Base-by-base conservation (phyloP, 1,140 invertebrate species). In the Drosophila varians region DNA sequence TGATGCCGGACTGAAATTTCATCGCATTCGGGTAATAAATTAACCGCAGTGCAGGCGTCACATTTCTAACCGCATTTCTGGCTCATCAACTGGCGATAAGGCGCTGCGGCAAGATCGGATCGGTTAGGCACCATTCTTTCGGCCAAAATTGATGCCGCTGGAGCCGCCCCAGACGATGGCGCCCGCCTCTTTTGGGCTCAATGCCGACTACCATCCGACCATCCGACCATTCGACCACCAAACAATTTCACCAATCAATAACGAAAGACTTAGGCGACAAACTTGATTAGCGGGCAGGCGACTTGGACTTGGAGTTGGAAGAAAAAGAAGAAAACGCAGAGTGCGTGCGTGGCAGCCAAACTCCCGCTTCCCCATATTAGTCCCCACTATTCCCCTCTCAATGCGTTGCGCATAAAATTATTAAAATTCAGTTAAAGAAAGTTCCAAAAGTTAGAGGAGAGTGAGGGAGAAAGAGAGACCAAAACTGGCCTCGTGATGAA, bases 361-460 rank as follows among this genome's bases (percentile, higher is more conserved):
- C 43, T 42, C 31, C 48, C 65, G 60, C 55, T 43, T 43, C 46
- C 56, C 31, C 70, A 36, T 28, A 28, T 28, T 28, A 36, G n/a
- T 5, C 34, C 34, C n/a, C 34, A 9, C 26, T 23, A 23, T 5
- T 1, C 21, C 9, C 28, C 28, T 11, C 28, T 51, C 19, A 48
- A 66, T 66, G 64, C 68, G 68, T 77, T 74, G 73, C 64, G 82
- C 82, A 87, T 87, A 82, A 87, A 87, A 87, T 87, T 87, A 87
- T 88, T 87, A 87, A 87, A 87, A 88, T 87, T 88, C 74, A 87
- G 74, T 87, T 87, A 87, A 87, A 87, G 82, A 87, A 87, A 87
- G 82, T 87, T 87, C 64, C 82, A 46, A 68, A 36, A 47, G 56
- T 4, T 21, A 4, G 21, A 21, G 21, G 21, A 21, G 21, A 21